These are phyloP conservation scores for Leptodactylus fuscus DNA, from an alignment of 2,113 vertebrate genomes.

Conservation along the genomic window DNA sequence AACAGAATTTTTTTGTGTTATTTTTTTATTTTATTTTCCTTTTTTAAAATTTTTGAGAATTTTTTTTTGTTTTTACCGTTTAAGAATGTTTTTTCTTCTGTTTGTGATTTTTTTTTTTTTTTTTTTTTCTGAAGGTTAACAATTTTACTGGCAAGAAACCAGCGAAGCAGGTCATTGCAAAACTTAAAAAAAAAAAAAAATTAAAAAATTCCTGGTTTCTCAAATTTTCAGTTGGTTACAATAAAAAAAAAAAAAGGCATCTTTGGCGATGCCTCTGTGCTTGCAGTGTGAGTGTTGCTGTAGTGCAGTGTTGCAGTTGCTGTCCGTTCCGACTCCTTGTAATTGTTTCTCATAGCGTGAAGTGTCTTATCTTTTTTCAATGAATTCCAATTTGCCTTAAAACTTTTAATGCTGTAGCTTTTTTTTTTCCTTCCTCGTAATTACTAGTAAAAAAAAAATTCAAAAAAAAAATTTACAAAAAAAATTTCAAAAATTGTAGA, in stretches of 20 bases:
- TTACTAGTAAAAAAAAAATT: constrained; percentile 77
- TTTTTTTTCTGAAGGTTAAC: constrained; percentile 75
- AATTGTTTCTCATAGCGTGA: constrained; percentile 83
- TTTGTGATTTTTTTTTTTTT: constrained; percentile 62
- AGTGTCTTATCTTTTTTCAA: constrained; percentile 86
- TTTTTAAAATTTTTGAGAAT: constrained; percentile 65
- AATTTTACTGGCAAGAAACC: constrained; percentile 43
- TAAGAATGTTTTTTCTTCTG: constrained; percentile 59
- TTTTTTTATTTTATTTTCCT: constrained; percentile 79
- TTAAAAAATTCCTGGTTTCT: constrained; percentile 32
- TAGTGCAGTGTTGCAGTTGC: constrained; percentile 85
- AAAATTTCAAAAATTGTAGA: constrained; percentile 74
- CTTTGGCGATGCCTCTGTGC: constrained; percentile 84
- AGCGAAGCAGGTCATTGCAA: background rate
- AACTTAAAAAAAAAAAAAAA: no score
- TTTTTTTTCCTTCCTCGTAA: constrained; percentile 80
- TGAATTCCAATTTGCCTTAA: constrained; percentile 95
- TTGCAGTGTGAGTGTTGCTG: constrained; percentile 94
- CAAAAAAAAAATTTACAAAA: background rate
- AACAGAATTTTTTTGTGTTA: constrained; percentile 84
- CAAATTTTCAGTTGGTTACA: constrained; percentile 55
- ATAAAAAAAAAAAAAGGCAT: constrained; percentile 76
- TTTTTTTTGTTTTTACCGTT: constrained; percentile 7
- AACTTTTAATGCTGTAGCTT: constrained; percentile 90
- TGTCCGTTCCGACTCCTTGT: constrained; percentile 83